These are phyloP conservation scores for Andrena chrysosceles DNA, from an alignment of 2,888 invertebrate species.

Conservation along the genomic window DNA sequence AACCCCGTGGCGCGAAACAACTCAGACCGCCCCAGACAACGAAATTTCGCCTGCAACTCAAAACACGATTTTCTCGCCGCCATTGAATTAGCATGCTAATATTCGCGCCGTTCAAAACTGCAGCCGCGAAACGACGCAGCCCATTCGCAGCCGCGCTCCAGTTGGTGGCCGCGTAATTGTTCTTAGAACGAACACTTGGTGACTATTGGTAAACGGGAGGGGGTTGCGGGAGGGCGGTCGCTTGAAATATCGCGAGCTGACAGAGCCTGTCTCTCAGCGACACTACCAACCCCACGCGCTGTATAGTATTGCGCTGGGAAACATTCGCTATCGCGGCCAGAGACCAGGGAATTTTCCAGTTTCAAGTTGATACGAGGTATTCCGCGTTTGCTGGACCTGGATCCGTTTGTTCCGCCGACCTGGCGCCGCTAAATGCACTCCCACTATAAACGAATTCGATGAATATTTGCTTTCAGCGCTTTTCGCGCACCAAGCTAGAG, in stretches of 20 bases:
- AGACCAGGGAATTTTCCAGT: slow-evolving; percentile 39
- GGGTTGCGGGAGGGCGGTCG: not conserved
- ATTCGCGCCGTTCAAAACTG: slow-evolving; percentile 15
- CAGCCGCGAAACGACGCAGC: not conserved
- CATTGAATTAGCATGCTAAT: slow-evolving; percentile 28
- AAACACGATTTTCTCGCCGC: slow-evolving; percentile 23
- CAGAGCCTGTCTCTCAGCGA: slow-evolving; percentile 32
- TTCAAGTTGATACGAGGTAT: slow-evolving; percentile 7
- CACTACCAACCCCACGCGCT: slow-evolving; percentile 12
- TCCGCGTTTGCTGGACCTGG: not conserved
- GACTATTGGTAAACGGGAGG: slow-evolving; percentile 7
- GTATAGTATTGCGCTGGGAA: slow-evolving; percentile 26
- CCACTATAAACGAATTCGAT: not conserved
- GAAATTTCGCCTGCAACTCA: slow-evolving; percentile 13
- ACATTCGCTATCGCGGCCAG: slow-evolving; percentile 30
- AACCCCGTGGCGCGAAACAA: not conserved
- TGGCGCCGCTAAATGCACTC: not conserved
- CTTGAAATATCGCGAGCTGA: slow-evolving; percentile 43
- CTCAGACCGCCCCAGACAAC: slow-evolving; percentile 2
- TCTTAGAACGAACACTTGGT: not conserved
- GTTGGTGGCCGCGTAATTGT: slow-evolving; percentile 11
- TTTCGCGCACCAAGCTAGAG: not conserved
- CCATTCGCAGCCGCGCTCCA: not conserved
- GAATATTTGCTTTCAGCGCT: not conserved
- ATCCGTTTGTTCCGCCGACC: not conserved